These are phyloP conservation scores for Pangasianodon hypophthalmus DNA, from an alignment of 2,113 vertebrate species.

Conservation along the genomic window DNA sequence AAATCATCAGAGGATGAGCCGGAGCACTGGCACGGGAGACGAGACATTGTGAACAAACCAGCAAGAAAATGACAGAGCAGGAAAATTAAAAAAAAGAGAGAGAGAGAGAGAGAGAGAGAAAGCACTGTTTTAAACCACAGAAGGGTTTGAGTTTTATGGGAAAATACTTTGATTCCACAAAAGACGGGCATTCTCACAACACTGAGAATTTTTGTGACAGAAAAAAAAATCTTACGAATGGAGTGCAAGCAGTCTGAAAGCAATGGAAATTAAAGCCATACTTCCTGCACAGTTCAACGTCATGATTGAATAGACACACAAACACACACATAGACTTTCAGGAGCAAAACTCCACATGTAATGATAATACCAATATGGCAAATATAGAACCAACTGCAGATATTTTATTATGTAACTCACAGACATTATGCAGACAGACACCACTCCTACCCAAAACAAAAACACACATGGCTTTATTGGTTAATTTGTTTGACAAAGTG, in stretches of 20 bases:
- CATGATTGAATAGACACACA: not conserved
- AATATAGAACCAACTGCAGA: not conserved
- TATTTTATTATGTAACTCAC: not conserved
- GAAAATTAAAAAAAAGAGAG: not conserved
- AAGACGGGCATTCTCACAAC: constrained; percentile 39
- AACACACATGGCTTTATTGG: constrained; percentile 3
- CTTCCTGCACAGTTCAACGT: not conserved
- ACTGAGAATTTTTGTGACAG: not conserved
- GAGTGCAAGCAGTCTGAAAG: constrained; percentile 6
- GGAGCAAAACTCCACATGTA: not conserved
- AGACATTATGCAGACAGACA: not conserved
- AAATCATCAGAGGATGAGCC: constrained; percentile 46
- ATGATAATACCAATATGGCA: not conserved
- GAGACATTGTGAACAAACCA: constrained; percentile 46
- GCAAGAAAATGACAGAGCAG: constrained; percentile 34
- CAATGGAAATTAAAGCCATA: constrained; percentile 38
- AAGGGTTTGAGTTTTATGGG: constrained; percentile 59
- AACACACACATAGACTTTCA: not conserved
- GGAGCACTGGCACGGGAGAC: constrained; percentile 22
- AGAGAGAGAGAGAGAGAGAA: constrained; percentile 25
- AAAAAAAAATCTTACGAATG: not conserved
- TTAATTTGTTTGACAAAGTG: constrained; percentile 26
- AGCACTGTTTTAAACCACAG: constrained; percentile 49
- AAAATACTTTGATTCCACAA: constrained; percentile 63
- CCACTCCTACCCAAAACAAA: constrained; percentile 7